Base-by-base conservation (phyloP, 1,140 invertebrate genomes). In the Drosophila watanabei region DNA sequence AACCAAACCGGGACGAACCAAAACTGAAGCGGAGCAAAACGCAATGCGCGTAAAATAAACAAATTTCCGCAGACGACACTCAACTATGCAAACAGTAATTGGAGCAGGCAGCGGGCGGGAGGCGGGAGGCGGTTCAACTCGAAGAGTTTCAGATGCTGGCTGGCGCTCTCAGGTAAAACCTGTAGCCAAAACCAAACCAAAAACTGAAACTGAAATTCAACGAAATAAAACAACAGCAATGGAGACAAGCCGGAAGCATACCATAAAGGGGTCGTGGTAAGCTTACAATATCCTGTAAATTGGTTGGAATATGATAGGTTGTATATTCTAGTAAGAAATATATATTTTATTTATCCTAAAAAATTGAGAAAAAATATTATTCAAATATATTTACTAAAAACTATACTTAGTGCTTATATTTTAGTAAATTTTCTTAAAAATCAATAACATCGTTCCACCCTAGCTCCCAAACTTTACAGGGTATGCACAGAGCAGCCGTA, bases 1-100 rank as follows among this genome's bases (percentile, higher is more conserved):
- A 48, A 33, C 37, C 62, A 30, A 33, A 64, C 77, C 65, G 20
- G 54, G 35, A 20, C 54, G 71, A 80, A 65, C 69, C 62, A 68
- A 70, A 57, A 46, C 59, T 45, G 71, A 54, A 66, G 52, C 48
- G 73, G 79, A 66, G 75, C 77, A 84, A 88, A 90, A 88, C 81
- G 84, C 82, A 85, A 71, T 68, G 81, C 81, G 85, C 85, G 85
- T 89, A 90, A 89, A 89, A 89, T 89, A 89, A 89, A 89, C 85
- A 89, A 89, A 89, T 90, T 89, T 89, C 85, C 85, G 81, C 75
- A 75, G 81, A 89, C 85, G 85, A 89, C 85, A 85, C 85, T 90
- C 86, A 82, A 90, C 85, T 89, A 85, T 90, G 85, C 85, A 89
- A 90, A 85, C 82, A 85, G 85, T 89, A 89, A 90, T 89, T 89